A percentile compares a stretch with the other conserved stretches of the same genome.
These are phyloP conservation scores for Porites australiensis DNA, from an alignment of 64 coral and sea anemone species.

Conservation along the genomic window DNA sequence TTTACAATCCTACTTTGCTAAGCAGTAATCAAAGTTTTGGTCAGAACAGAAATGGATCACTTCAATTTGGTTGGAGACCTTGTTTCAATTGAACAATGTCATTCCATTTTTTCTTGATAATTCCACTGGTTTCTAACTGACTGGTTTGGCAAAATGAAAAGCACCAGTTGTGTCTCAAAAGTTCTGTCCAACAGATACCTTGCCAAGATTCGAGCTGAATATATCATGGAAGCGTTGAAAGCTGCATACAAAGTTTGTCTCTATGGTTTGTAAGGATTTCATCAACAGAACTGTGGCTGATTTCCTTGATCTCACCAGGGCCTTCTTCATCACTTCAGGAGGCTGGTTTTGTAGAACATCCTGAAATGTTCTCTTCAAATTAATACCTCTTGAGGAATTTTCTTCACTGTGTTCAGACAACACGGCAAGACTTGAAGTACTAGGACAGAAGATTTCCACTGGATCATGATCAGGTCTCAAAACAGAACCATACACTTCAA, in stretches of 20 bases:
- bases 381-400: not conserved
- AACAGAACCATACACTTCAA: not conserved
- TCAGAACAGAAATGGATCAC: too few species aligned
- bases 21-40: too few species aligned
- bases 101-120: too few species aligned
- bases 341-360: not conserved
- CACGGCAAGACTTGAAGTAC: conserved; percentile 34
- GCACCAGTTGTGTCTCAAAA: not conserved
- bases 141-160: not conserved
- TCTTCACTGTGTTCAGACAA: conserved; percentile 24
- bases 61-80: too few species aligned
- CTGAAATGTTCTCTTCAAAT: not conserved
- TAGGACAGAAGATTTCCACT: conserved; percentile 47
- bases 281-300: conserved; percentile 15
- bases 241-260: conserved; percentile 36
- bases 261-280: conserved; percentile 7
- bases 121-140: too few species aligned
- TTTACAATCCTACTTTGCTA: too few species aligned
- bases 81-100: too few species aligned
- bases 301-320: conserved; percentile 31
- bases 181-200: not conserved
- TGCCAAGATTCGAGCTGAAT: conserved; percentile 5
- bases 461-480: conserved; percentile 8
- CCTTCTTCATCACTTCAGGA: not conserved
- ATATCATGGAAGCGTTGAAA: not conserved